These are phyloP conservation scores for Columba guinea DNA, from an alignment of 2,797 vertebrate species.

Conservation along the genomic window DNA sequence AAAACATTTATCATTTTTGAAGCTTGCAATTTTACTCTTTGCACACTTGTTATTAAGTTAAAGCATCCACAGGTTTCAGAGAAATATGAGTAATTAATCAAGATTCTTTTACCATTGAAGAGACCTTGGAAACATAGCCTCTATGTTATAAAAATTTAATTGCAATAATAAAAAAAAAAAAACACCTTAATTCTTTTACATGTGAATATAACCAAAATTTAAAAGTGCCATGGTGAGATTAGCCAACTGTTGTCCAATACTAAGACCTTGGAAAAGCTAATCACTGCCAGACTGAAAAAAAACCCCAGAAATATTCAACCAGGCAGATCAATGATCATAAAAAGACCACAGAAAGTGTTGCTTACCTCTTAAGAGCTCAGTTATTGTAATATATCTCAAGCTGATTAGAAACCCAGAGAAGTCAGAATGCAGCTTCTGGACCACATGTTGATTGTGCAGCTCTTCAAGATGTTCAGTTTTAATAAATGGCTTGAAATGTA, in stretches of 20 bases:
- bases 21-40: not conserved
- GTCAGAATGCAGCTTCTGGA: not conserved
- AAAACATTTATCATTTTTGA: not conserved
- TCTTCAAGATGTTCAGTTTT: not conserved
- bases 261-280: not conserved
- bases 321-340: not conserved
- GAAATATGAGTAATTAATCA: not conserved
- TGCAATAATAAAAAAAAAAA: not conserved
- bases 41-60: not conserved
- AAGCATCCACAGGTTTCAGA: not conserved
- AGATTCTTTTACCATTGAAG: not conserved
- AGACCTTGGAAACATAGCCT: not conserved
- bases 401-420: not conserved
- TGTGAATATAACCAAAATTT: not conserved
- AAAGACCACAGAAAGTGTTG: not conserved
- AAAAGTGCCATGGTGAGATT: not conserved
- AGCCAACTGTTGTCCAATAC: not conserved
- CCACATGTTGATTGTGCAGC: not conserved
- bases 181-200: not conserved
- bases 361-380: not conserved
- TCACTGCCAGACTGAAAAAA: not conserved
- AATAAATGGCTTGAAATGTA: not conserved
- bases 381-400: not conserved
- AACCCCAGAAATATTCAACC: not conserved
- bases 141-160: not conserved